phyloP scores from a whole-genome alignment of 2,113 vertebrate genomes.

The Corythoichthys intestinalis region DNA sequence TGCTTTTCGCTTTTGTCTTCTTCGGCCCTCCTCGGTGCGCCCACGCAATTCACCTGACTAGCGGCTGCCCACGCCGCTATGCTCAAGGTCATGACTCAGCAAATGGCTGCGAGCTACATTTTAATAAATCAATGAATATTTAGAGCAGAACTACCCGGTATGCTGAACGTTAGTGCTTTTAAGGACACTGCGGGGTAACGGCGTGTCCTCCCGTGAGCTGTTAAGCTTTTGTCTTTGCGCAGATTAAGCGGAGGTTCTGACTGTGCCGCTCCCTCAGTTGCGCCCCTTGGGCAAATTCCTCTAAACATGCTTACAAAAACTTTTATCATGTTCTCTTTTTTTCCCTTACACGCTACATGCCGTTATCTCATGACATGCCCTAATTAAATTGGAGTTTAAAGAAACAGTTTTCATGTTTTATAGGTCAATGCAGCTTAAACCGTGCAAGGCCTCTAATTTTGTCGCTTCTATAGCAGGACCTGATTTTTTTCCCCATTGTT shows the following conservation, averaged over 20 bases:
- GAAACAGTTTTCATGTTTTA: neutral
- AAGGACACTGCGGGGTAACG: constrained; percentile 26
- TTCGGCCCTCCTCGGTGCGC: neutral
- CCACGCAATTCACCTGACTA: constrained; percentile 13
- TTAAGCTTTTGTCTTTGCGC: constrained; percentile 37
- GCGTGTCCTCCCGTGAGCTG: constrained; percentile 35
- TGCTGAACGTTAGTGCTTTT: constrained; percentile 48
- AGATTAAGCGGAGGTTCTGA: constrained; percentile 40
- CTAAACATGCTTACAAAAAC: constrained; percentile 19
- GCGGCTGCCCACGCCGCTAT: constrained; percentile 28
- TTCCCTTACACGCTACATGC: neutral
- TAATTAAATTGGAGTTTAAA: too few relatives aligned
- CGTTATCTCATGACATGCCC: too few relatives aligned
- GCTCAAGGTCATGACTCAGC: constrained; percentile 67
- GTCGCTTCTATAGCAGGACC: neutral
- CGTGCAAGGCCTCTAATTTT: too few relatives aligned
- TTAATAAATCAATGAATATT: constrained; percentile 78
- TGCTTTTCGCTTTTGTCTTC: constrained; percentile 19
- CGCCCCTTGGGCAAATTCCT: neutral
- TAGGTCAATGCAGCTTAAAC: neutral
- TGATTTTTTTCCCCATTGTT: too few relatives aligned
- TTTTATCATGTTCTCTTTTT: constrained; percentile 18
- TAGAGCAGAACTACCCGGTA: constrained; percentile 46
- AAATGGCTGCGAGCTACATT: constrained; percentile 64
- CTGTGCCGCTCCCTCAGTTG: constrained; percentile 17